These are phyloP conservation scores for Archegozetes longisetosus DNA, from an alignment of 1,140 invertebrate species.

Conservation along the genomic window DNA sequence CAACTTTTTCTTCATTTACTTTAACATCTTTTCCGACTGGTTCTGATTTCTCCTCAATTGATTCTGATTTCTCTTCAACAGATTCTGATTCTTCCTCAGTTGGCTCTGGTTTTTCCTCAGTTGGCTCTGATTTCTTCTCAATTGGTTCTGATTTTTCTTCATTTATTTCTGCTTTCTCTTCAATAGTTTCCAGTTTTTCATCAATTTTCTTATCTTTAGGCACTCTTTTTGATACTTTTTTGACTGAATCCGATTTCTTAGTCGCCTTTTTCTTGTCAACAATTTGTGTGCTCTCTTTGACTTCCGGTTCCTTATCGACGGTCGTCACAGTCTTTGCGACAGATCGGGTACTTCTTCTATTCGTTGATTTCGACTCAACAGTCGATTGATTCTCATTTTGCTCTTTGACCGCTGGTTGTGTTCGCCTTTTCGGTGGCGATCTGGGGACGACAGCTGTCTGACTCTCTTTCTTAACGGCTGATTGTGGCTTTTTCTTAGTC, in stretches of 20 bases:
- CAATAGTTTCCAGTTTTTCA: no score
- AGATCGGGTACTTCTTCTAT: not conserved
- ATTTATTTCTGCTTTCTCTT: not conserved
- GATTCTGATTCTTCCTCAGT: not conserved
- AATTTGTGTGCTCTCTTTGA: not conserved
- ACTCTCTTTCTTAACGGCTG: no score
- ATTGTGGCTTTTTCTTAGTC: no score
- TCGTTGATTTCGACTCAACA: not conserved
- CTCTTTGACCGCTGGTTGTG: no score
- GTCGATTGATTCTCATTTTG: not conserved
- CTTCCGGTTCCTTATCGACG: not conserved
- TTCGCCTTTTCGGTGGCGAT: no score
- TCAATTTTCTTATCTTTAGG: not conserved
- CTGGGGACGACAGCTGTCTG: no score
- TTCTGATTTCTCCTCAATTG: not conserved
- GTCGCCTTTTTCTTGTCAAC: not conserved
- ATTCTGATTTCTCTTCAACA: not conserved
- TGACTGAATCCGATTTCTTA: not conserved
- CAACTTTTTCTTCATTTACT: not conserved
- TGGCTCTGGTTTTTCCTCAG: not conserved
- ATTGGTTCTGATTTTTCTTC: not conserved
- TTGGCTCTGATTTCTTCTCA: not conserved
- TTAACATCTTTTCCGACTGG: not conserved
- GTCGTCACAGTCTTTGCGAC: not conserved
- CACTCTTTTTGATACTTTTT: not conserved